Evolutionary conservation across 1,140 invertebrate genomes (phyloP).

Genomic region (Tetragnatha versicolor): DNA sequence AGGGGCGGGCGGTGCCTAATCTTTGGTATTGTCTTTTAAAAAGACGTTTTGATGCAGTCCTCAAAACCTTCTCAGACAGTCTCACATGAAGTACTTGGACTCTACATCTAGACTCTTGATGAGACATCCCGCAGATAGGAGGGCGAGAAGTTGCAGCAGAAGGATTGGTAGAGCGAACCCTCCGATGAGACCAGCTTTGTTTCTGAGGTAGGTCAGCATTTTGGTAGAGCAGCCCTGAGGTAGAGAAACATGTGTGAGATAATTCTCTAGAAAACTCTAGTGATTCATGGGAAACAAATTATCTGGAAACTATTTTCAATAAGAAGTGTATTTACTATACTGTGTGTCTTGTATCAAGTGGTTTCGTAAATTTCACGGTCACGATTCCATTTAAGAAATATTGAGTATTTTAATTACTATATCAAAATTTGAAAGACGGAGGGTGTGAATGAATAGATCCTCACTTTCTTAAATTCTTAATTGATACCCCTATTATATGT

Average conservation of each 20-base stretch:
- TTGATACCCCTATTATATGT: too few species aligned
- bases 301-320: background rate
- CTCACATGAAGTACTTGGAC: constrained; percentile 38
- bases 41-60: too few species aligned
- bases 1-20: too few species aligned
- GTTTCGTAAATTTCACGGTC: background rate
- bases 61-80: too few species aligned
- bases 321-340: background rate
- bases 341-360: background rate
- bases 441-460: too few species aligned
- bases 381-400: too few species aligned
- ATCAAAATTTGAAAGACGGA: too few species aligned
- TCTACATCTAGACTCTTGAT: constrained; percentile 24
- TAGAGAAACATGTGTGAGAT: too few species aligned
- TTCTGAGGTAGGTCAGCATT: constrained; percentile 23
- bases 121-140: constrained; percentile 16
- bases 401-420: too few species aligned
- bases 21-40: too few species aligned
- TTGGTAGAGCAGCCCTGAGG: constrained; percentile 22
- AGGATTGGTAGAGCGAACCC: constrained; percentile 27
- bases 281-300: background rate
- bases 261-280: background rate
- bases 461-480: too few species aligned
- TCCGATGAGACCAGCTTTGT: constrained; percentile 31
- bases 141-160: constrained; percentile 3